These are phyloP conservation scores for Drosophila lutescens DNA, from an alignment of 2,888 invertebrate species.

Conservation along the genomic window DNA sequence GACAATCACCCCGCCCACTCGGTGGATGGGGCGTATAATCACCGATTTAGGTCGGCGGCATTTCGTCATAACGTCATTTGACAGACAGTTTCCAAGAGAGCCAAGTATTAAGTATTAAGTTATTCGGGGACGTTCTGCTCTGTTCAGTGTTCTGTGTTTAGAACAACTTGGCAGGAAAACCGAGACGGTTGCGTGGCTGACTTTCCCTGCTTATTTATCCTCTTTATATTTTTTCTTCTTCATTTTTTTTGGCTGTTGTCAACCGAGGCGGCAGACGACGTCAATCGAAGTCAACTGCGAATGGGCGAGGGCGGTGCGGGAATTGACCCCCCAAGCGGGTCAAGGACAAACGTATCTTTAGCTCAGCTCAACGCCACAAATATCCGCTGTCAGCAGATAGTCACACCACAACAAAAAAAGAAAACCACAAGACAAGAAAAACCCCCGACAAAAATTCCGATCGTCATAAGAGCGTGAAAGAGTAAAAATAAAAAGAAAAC, in stretches of 20 bases:
- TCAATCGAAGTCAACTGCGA: slow-evolving; percentile 32
- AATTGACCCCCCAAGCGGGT: slow-evolving; percentile 41
- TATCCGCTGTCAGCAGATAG: slow-evolving; percentile 38
- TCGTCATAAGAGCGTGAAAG: slow-evolving; percentile 26
- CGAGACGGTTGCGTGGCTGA: slow-evolving; percentile 18
- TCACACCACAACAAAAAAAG: slow-evolving; percentile 5
- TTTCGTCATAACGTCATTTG: slow-evolving; percentile 18
- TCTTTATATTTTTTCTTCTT: slow-evolving; percentile 5
- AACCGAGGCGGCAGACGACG: slow-evolving; percentile 35
- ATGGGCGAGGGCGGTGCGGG: neutral
- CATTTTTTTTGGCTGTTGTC: slow-evolving; percentile 21
- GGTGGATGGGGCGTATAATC: slow-evolving; percentile 2
- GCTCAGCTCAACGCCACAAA: slow-evolving; percentile 36
- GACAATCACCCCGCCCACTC: slow-evolving; percentile 10
- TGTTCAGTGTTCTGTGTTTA: neutral
- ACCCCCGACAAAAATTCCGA: slow-evolving; percentile 17
- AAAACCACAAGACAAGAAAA: slow-evolving; percentile 11
- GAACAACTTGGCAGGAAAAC: slow-evolving; percentile 26
- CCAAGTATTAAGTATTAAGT: slow-evolving; percentile 8
- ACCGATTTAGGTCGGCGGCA: slow-evolving; percentile 18
- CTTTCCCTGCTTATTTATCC: slow-evolving; percentile 4
- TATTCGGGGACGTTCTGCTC: slow-evolving; percentile 24
- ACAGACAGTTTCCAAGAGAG: slow-evolving; percentile 18
- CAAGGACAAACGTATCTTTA: slow-evolving; percentile 53
- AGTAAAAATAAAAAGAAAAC: neutral